Conservation (phyloP, 1,140 invertebrate species). For the Diorhabda elongata region DNA sequence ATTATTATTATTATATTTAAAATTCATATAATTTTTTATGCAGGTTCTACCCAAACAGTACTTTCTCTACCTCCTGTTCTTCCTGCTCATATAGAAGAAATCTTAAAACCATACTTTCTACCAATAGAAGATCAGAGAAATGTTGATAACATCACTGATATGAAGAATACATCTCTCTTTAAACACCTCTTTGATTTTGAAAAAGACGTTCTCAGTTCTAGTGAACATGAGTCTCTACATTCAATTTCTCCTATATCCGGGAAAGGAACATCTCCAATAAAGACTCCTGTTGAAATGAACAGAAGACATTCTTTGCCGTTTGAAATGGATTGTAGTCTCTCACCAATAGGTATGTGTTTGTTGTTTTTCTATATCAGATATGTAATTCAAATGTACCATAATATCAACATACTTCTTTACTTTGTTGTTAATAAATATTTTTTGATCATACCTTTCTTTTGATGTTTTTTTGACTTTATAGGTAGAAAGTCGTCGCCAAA, state of each 20-base stretch:
- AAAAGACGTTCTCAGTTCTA: background rate
- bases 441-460: too few species aligned
- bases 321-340: conserved; percentile 38
- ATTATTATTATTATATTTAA: background rate
- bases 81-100: conserved; percentile 56
- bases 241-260: background rate
- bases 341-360: conserved; percentile 31
- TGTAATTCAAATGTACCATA: too few species aligned
- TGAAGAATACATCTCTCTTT: conserved; percentile 31
- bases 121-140: conserved; percentile 47
- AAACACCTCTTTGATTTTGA: conserved; percentile 38
- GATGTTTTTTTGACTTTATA: background rate
- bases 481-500: conserved; percentile 11
- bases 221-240: conserved; percentile 6
- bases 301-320: conserved; percentile 12
- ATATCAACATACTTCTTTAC: too few species aligned
- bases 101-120: conserved; percentile 56
- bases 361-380: too few species aligned
- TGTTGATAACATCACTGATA: conserved; percentile 3
- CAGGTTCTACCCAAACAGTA: conserved; percentile 37
- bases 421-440: too few species aligned
- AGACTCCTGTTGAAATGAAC: conserved; percentile 19
- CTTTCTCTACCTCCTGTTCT: conserved; percentile 45
- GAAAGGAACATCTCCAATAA: conserved; percentile 34
- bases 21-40: conserved; percentile 6